These are phyloP conservation scores for Ataeniobius toweri DNA, from an alignment of 2,797 vertebrate genomes.

Conservation along the genomic window DNA sequence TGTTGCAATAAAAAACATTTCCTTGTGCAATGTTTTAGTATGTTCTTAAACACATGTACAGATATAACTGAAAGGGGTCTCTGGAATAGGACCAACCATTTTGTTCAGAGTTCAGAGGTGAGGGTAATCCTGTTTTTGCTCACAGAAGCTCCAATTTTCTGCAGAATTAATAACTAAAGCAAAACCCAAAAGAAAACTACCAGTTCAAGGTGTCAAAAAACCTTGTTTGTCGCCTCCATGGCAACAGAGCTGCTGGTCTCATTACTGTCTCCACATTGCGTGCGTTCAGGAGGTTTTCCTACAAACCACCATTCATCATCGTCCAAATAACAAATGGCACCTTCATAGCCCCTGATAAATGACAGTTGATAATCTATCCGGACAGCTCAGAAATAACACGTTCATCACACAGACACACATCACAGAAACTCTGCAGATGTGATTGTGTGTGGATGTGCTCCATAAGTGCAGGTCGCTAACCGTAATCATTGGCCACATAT, in stretches of 20 bases:
- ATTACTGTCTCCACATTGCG: conserved; percentile 75
- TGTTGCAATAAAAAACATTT: conserved; percentile 41
- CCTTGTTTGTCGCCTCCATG: conserved; percentile 77
- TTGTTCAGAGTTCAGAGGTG: conserved; percentile 19
- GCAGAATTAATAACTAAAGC: conserved; percentile 50
- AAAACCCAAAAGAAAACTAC: conserved; percentile 41
- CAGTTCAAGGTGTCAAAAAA: conserved; percentile 71
- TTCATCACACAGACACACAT: conserved; percentile 68
- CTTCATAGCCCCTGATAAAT: conserved; percentile 76
- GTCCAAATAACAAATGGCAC: conserved; percentile 80
- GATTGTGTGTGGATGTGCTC: conserved; percentile 1
- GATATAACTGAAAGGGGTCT: conserved; percentile 37
- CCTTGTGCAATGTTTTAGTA: conserved; percentile 24
- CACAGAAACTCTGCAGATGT: conserved; percentile 26
- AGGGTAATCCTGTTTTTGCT: conserved; percentile 20
- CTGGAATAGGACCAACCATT: conserved; percentile 4
- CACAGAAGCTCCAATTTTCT: conserved; percentile 43
- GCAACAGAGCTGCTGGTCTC: conserved; percentile 80
- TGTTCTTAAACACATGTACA: conserved; percentile 22
- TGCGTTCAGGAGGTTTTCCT: conserved; percentile 78
- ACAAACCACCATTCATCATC: conserved; percentile 72
- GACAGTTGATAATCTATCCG: conserved; percentile 76
- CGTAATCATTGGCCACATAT: conserved; percentile 47
- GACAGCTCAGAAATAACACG: conserved; percentile 73
- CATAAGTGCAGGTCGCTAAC: conserved; percentile 19